Evolutionary conservation across 1,140 invertebrate genomes (phyloP).

Genomic region (Drosophila repleta): DNA sequence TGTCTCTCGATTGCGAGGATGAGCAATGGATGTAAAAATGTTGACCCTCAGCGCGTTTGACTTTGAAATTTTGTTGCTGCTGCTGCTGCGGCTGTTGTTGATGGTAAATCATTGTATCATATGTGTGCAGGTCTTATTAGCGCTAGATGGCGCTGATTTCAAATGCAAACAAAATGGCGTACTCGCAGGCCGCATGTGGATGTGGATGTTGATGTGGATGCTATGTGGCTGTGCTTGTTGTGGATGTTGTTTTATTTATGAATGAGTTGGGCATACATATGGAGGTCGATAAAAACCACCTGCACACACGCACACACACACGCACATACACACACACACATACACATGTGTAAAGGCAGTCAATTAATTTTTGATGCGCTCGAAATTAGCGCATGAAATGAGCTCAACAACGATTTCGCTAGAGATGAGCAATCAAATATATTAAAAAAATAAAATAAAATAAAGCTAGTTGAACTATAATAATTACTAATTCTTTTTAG

Average conservation of each 20-base stretch:
- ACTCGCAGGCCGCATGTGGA: slow-evolving; percentile 12
- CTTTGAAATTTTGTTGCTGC: slow-evolving; percentile 30
- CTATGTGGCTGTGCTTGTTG: slow-evolving; percentile 8
- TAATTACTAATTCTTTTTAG: too few relatives aligned
- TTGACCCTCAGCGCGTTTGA: slow-evolving; percentile 51
- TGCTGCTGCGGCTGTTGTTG: not conserved
- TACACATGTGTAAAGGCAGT: slow-evolving; percentile 9
- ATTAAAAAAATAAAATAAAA: not conserved
- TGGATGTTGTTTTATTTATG: slow-evolving; percentile 57
- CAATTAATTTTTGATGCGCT: slow-evolving; percentile 56
- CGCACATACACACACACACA: slow-evolving; percentile 2
- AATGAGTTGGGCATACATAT: slow-evolving; percentile 53
- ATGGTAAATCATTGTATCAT: not conserved
- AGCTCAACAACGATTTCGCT: slow-evolving; percentile 32
- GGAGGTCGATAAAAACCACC: slow-evolving; percentile 50
- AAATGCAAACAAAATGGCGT: slow-evolving; percentile 57
- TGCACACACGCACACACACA: slow-evolving; percentile 15
- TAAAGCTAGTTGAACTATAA: not conserved
- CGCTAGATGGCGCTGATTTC: slow-evolving; percentile 63
- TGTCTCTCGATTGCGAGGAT: slow-evolving; percentile 16
- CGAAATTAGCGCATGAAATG: slow-evolving; percentile 48
- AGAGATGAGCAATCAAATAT: slow-evolving; percentile 23
- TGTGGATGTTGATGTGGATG: slow-evolving; percentile 21
- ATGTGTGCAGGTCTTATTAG: slow-evolving; percentile 62
- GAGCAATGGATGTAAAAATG: slow-evolving; percentile 44